Conservation (phyloP, 2,888 invertebrate species). For the Aleiodes leptofemur region DNA sequence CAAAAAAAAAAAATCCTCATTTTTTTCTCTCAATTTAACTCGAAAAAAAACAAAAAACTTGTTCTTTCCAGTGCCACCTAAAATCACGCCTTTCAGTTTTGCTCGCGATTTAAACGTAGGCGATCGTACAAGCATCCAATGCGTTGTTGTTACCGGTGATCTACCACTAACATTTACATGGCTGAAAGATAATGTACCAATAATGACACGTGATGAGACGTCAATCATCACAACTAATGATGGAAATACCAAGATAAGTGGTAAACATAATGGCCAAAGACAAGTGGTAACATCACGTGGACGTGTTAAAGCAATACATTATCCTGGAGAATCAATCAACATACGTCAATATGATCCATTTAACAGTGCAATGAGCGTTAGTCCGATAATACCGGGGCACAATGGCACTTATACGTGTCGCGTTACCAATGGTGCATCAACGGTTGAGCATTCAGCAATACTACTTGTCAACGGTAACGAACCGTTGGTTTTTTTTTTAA, state of each 20-base stretch:
- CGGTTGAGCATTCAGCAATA: conserved; percentile 79
- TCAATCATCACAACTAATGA: conserved; percentile 57
- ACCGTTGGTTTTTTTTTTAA: conserved; percentile 64
- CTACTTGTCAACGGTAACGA: conserved; percentile 79
- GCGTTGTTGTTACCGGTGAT: conserved; percentile 80
- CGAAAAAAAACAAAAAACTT: background rate
- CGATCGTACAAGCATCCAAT: conserved; percentile 79
- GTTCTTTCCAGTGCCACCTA: conserved; percentile 78
- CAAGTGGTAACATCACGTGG: conserved; percentile 16
- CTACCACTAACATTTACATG: conserved; percentile 81
- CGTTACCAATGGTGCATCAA: conserved; percentile 79
- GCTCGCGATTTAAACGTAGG: conserved; percentile 80
- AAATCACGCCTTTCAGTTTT: conserved; percentile 82
- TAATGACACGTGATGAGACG: conserved; percentile 66
- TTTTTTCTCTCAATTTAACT: conserved; percentile 48
- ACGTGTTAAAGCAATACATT: conserved; percentile 49
- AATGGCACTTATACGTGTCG: conserved; percentile 80
- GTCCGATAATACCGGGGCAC: conserved; percentile 78
- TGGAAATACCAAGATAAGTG: conserved; percentile 37
- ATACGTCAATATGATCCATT: conserved; percentile 80
- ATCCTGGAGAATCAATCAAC: conserved; percentile 74
- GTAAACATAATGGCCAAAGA: conserved; percentile 9
- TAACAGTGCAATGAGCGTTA: conserved; percentile 79
- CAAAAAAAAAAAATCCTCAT: conserved; percentile 41
- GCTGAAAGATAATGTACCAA: conserved; percentile 79